Percentiles rank a stretch among this genome's conserved stretches.
Conservation (phyloP, 2,888 invertebrate genomes). For the Pseudolycoriella hygida region DNA sequence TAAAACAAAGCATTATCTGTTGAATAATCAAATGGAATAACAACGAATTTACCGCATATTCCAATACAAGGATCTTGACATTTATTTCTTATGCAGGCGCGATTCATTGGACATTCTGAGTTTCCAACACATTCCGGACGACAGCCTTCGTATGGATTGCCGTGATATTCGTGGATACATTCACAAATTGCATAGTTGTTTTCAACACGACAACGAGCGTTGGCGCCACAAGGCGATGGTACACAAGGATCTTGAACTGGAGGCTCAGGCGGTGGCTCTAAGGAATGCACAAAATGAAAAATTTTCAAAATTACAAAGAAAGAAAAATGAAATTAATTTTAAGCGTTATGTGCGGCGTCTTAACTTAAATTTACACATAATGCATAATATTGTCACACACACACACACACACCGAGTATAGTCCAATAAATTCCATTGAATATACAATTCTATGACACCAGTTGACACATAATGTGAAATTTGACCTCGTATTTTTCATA, state of each 20-base stretch:
- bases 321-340: too few relatives aligned
- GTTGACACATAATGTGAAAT: too few relatives aligned
- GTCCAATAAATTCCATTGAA: too few relatives aligned
- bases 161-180: conserved; percentile 44
- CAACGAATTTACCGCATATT: conserved; percentile 42
- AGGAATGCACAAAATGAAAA: neutral
- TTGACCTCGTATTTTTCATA: too few relatives aligned
- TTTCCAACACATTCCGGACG: conserved; percentile 76
- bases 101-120: conserved; percentile 66
- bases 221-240: conserved; percentile 54
- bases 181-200: conserved; percentile 38
- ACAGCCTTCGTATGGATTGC: conserved; percentile 59
- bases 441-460: too few relatives aligned
- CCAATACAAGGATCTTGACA: conserved; percentile 71
- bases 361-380: too few relatives aligned
- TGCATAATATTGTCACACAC: too few relatives aligned
- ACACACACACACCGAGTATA: too few relatives aligned
- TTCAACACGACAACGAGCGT: conserved; percentile 43
- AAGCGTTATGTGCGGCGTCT: too few relatives aligned
- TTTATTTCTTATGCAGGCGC: conserved; percentile 64
- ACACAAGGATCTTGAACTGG: conserved; percentile 41
- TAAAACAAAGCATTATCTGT: too few relatives aligned
- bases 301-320: too few relatives aligned
- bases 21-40: too few relatives aligned
- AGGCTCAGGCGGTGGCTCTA: conserved; percentile 17